Evolutionary conservation across 1,140 invertebrate species (phyloP), one percentile per base, ranked within the genome.

Genomic region (Bombus difficillimus): DNA sequence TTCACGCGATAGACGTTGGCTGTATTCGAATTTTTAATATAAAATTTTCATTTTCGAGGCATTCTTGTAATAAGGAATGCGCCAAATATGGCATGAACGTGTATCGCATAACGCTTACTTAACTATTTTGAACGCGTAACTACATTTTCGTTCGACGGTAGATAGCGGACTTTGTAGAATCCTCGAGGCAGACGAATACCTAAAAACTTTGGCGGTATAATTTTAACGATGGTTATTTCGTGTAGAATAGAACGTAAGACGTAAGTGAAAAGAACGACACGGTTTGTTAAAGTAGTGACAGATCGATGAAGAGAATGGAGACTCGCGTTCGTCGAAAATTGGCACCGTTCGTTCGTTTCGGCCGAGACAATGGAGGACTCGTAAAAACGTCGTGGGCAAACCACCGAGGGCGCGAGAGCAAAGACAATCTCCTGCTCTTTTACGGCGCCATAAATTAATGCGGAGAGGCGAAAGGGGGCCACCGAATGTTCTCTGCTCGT

Each of bases 361-460:
- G 47, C 59, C 34, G 69, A 91, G 87, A 92, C 92, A 92, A 93
- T 91, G 86, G 86, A 75, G 82, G 62, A 86, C 89, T 92, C 93
- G 92, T 94, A 93, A 94, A 93, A 93, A 91, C 89, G 92, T 93
- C 92, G 89, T 86, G 91, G 88, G 86, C 93, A 93, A 94, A 93
- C 92, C 92, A 86, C 91, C 83, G 86, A 90, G 81, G 84, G 85
- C 86, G 89, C 83, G 83, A 75, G 80, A 81, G 78, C 87, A 86
- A 88, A 89, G 89, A 92, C 92, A 92, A 93, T 93, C 90, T 92
- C 87, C 81, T 89, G 81, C 90, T 92, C 89, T 92, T 92, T 93
- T 93, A 93, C 89, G 91, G 90, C 85, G 90, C 89, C 81, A 91
- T 93, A 94, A 93, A 94, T 94, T 93, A 92, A 93, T 92, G 89